Conservation (phyloP, 2,797 vertebrate genomes). For the Eulemur rubriventer region DNA sequence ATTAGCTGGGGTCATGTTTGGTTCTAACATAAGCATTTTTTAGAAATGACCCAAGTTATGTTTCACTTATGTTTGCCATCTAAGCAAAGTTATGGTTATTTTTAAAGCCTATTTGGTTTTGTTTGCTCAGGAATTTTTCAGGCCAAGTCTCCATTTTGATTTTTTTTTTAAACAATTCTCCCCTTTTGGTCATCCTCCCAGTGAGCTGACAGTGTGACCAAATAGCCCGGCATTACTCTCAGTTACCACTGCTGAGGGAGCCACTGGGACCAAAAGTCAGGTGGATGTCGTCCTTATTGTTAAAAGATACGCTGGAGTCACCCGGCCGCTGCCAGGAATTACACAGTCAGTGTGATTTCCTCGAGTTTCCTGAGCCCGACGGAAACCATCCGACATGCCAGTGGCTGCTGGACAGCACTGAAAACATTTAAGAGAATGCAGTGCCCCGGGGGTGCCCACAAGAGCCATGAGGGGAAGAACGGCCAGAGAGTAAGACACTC, state of each 20-base stretch:
- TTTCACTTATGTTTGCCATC: not conserved
- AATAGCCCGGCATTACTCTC: not conserved
- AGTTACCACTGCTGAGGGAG: not conserved
- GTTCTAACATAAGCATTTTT: not conserved
- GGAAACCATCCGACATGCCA: not conserved
- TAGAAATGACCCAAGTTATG: not conserved
- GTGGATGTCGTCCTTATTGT: not conserved
- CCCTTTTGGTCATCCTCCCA: not conserved
- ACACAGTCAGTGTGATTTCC: not conserved
- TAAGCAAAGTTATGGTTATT: not conserved
- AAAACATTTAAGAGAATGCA: not conserved
- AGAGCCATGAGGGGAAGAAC: not conserved
- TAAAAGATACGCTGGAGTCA: not conserved
- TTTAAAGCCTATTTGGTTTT: not conserved
- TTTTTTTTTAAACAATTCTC: too few species aligned
- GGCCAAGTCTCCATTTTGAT: not conserved
- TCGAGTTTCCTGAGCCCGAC: not conserved
- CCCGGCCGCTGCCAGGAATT: not conserved
- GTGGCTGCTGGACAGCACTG: not conserved
- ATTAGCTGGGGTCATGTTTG: not conserved
- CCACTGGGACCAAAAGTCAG: not conserved
- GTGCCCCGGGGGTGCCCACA: not conserved
- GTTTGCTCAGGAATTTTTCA: not conserved
- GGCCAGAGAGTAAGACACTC: not conserved
- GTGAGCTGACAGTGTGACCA: not conserved